Percentiles rank a stretch among this genome's conserved stretches.
These are phyloP conservation scores for Pedetes capensis DNA, from an alignment of 2,113 vertebrate genomes.

Conservation along the genomic window DNA sequence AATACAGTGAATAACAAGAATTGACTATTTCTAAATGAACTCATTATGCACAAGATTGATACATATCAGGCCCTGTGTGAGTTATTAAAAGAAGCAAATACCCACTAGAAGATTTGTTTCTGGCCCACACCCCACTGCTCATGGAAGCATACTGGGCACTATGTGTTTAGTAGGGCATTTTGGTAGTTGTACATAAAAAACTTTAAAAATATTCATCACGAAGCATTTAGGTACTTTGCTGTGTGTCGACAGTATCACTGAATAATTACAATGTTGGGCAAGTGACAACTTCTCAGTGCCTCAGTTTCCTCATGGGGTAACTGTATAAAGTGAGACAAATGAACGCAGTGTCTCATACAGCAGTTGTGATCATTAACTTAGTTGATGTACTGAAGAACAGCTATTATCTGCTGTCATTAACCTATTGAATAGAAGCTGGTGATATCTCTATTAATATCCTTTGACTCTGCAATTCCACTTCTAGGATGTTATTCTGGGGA, in stretches of 20 bases:
- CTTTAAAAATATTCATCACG: not conserved
- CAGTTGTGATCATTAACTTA: not conserved
- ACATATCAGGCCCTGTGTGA: not conserved
- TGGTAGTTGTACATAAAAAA: not conserved
- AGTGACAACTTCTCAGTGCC: not conserved
- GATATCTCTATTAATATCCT: not conserved
- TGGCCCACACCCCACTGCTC: not conserved
- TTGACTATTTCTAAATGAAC: not conserved
- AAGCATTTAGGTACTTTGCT: not conserved
- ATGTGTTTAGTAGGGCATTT: not conserved
- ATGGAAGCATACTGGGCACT: not conserved
- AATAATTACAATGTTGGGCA: not conserved
- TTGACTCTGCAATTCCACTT: too few species aligned
- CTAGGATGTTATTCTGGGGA: not conserved
- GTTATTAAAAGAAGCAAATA: not conserved
- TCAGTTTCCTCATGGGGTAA: too few species aligned
- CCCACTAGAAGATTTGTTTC: too few species aligned
- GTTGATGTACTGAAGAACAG: not conserved
- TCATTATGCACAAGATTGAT: not conserved
- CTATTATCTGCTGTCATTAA: not conserved
- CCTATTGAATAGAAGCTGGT: fast-evolving
- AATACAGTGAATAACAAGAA: not conserved
- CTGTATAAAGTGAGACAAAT: too few species aligned
- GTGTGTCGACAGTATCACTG: not conserved
- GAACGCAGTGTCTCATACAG: not conserved